These are phyloP conservation scores for Trachemys scripta DNA, from an alignment of 2,113 vertebrate species.

Conservation along the genomic window DNA sequence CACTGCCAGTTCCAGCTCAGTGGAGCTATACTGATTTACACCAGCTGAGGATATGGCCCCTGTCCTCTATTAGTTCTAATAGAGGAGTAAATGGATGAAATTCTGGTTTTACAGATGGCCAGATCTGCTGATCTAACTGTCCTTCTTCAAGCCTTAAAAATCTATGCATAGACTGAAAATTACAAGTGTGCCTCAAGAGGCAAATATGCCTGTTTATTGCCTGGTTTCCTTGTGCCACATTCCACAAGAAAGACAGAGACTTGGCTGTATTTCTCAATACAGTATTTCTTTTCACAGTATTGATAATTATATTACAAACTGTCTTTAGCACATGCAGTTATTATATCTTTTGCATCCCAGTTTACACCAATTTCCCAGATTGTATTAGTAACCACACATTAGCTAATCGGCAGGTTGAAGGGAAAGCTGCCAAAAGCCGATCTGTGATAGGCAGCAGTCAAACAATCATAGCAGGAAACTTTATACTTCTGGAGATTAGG, in stretches of 20 bases:
- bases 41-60: background rate
- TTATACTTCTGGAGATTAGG: slow-evolving; percentile 63
- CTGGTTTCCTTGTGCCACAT: slow-evolving; percentile 47
- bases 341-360: slow-evolving; percentile 58
- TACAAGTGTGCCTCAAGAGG: slow-evolving; percentile 4
- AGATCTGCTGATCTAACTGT: slow-evolving; percentile 37
- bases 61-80: slow-evolving; percentile 14
- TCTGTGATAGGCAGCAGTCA: slow-evolving; percentile 73
- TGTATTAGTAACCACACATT: slow-evolving; percentile 68
- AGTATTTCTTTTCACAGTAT: slow-evolving; percentile 45
- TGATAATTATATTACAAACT: slow-evolving; percentile 63
- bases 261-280: slow-evolving; percentile 32
- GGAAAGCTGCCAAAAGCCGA: slow-evolving; percentile 69
- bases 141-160: slow-evolving; percentile 45
- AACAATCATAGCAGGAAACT: slow-evolving; percentile 74
- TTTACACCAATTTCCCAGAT: slow-evolving; percentile 64
- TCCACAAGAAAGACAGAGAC: slow-evolving; percentile 33
- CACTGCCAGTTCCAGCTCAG: slow-evolving; percentile 4
- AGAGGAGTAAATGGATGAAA: background rate
- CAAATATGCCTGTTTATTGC: slow-evolving; percentile 25
- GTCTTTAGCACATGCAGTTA: slow-evolving; percentile 66
- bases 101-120: slow-evolving; percentile 33
- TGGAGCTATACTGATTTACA: background rate
- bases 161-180: slow-evolving; percentile 34
- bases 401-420: slow-evolving; percentile 71